Evolutionary conservation across 2,797 vertebrate species (phyloP), one percentile per base, ranked within the genome.

Genomic region (Falco berigora): DNA sequence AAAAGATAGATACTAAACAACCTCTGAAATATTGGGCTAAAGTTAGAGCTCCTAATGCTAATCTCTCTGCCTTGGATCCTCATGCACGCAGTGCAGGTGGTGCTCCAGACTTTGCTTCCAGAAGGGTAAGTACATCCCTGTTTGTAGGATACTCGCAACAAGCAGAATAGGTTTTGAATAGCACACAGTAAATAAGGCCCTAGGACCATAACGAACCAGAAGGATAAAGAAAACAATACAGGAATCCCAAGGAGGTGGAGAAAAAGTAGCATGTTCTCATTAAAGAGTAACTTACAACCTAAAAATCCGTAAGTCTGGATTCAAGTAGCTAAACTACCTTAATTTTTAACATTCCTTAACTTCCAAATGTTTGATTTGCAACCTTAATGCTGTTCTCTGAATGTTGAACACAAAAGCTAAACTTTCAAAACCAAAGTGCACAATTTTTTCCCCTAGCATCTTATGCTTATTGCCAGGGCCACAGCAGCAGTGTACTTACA

Each of bases 391-490:
- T 74, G 46, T 78, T 72, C 32, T 66, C 88, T 32, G 21, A 83
- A 69, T 5, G 6, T 71, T 63, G 36, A 13, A 15, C 36, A 49
- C 44, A 53, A 34, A 40, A 79, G 15, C 8, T 36, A 22, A 73
- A 24, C 20, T 42, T 77, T 69, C 52, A 71, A 86, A 88, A 63
- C 3, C 1, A 0, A 80, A 77, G 21, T 4, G 17, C 14, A 34
- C 61, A 56, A 59, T 83, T 80, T 49, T 49, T 16, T 86, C 68
- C 49, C 8, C 4, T 6, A 12, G 6, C 16, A 71, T 40, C 38
- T 56, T 15, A 2, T 5, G 6, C 40, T 27, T 13, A 38, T 12
- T 0, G 0, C 15, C 59, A 79, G 24, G 30, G 24, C 40, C 56
- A 69, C 50, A 78, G 58, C 46, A 67, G 67, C 38, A 19, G 59